These are phyloP conservation scores for Pachliopta kotzebuea DNA, from an alignment of 2,888 invertebrate genomes.

Conservation along the genomic window DNA sequence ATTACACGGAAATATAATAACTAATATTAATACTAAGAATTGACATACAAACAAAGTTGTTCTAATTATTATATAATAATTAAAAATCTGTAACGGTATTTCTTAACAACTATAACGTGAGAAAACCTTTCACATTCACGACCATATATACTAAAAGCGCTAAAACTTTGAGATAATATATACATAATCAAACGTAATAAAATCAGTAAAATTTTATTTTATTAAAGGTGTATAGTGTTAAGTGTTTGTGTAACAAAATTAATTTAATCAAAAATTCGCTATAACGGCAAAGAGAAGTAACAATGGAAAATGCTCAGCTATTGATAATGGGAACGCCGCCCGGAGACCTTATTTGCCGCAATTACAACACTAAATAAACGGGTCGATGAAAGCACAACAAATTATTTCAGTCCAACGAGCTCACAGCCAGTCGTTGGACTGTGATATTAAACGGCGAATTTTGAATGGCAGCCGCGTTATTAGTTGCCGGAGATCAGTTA, in stretches of 20 bases:
- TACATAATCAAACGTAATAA: neutral
- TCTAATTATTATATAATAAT: no score
- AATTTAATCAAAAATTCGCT: neutral
- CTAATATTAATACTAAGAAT: no score
- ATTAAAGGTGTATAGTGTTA: neutral
- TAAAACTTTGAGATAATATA: no score
- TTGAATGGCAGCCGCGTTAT: conserved; percentile 24
- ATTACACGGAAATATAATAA: no score
- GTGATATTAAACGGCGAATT: conserved; percentile 27
- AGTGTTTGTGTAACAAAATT: neutral
- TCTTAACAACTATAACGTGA: no score
- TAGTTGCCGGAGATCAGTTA: conserved; percentile 7
- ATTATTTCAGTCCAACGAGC: conserved; percentile 23
- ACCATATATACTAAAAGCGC: no score
- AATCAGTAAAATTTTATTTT: neutral
- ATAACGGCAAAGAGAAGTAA: neutral
- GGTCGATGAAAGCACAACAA: conserved; percentile 28
- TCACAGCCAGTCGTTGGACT: conserved; percentile 17
- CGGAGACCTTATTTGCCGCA: conserved; percentile 21
- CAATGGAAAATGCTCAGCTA: conserved; percentile 4
- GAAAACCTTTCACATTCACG: no score
- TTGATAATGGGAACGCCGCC: conserved; percentile 15
- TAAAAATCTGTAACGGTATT: no score
- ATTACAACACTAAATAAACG: conserved; percentile 28
- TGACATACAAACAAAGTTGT: no score